phyloP scores from a whole-genome alignment of 2,113 vertebrate species.

The Prunella fulvescens region DNA sequence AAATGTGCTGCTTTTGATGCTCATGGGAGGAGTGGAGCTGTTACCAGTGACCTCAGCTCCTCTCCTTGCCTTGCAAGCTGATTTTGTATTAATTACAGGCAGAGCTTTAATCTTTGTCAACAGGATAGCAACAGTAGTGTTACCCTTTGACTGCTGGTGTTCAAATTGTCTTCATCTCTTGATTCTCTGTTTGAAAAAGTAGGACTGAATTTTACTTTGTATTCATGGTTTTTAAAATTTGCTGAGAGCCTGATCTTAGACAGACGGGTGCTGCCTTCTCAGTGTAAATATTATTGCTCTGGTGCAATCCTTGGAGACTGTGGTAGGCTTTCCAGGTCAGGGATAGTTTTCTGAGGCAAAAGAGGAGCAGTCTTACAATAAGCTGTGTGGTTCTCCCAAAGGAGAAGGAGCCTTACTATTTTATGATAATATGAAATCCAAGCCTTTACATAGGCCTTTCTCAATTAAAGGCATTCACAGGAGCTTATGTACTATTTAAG shows the following conservation, averaged over 20 bases:
- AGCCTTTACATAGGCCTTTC: not conserved
- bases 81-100: slow-evolving; percentile 1
- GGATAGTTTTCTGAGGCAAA: not conserved
- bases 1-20: not conserved
- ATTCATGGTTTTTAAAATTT: not conserved
- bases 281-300: not conserved
- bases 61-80: not conserved
- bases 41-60: not conserved
- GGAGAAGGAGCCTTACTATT: not conserved
- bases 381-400: not conserved
- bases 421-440: not conserved
- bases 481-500: not conserved
- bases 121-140: not conserved
- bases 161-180: not conserved
- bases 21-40: fast-evolving
- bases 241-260: not conserved
- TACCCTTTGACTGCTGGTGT: not conserved
- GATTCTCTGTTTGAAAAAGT: not conserved
- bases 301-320: not conserved
- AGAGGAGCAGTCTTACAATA: not conserved
- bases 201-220: not conserved
- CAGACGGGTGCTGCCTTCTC: not conserved
- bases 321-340: not conserved
- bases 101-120: not conserved
- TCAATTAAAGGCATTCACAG: not conserved